Evolutionary conservation across 2,888 invertebrate species (phyloP).

Genomic region (Oxytorus armatus): DNA sequence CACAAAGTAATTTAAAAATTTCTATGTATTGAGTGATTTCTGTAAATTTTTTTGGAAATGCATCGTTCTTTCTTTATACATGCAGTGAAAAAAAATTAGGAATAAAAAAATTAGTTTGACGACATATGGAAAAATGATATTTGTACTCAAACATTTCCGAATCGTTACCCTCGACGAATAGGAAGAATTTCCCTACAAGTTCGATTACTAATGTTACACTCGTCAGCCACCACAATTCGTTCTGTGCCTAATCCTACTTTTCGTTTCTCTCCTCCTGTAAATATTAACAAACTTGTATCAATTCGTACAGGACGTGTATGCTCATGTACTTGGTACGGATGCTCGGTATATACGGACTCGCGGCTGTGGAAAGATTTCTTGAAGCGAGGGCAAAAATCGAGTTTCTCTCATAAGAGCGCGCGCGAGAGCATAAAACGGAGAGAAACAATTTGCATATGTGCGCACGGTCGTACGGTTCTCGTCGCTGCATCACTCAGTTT

Average conservation of each 20-base stretch:
- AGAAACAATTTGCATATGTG: conserved; percentile 30
- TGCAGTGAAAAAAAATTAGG: no score
- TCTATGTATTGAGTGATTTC: background rate
- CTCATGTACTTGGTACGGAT: conserved; percentile 3
- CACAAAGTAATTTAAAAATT: background rate
- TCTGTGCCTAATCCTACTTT: no score
- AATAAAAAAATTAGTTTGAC: no score
- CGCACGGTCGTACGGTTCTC: background rate
- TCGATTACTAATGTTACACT: no score
- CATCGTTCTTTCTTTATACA: no score
- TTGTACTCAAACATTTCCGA: no score
- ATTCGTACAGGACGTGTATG: background rate
- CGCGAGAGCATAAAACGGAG: background rate
- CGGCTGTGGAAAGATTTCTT: no score
- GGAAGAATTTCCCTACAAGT: no score
- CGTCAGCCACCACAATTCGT: no score
- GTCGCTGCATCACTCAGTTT: conserved; percentile 12
- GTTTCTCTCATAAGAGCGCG: conserved; percentile 19
- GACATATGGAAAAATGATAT: no score
- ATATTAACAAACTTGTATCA: background rate
- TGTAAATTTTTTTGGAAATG: no score
- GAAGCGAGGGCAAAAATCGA: conserved; percentile 24
- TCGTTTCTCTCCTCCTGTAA: background rate
- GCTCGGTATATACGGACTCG: background rate
- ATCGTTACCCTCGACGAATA: no score